Percentiles rank a stretch among this genome's conserved stretches.
Evolutionary conservation across 1,140 invertebrate species (phyloP).

Genomic region (Drosophila triauraria): DNA sequence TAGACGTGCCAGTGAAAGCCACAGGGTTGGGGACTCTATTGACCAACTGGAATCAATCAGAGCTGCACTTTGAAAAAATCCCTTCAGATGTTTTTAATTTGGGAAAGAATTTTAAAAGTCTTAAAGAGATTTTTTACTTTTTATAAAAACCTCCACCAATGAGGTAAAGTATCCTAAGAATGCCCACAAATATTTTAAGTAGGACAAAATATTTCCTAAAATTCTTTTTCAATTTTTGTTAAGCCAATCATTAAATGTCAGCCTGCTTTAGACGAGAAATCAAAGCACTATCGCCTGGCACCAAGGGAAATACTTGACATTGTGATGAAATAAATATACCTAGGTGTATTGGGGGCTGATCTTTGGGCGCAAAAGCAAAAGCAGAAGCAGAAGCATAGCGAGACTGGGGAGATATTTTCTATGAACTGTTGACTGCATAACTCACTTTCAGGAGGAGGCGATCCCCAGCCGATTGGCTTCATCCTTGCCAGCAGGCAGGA

Average conservation of each 20-base stretch:
- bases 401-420: conserved; percentile 63
- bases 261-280: conserved; percentile 13
- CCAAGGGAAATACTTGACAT: conserved; percentile 60
- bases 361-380: conserved; percentile 1
- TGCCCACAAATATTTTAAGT: conserved; percentile 11
- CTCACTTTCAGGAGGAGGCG: conserved; percentile 63
- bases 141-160: not conserved
- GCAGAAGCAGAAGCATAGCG: not conserved
- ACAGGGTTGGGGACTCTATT: conserved; percentile 4
- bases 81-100: not conserved
- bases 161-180: not conserved
- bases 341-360: conserved; percentile 35
- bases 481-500: conserved; percentile 18
- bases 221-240: not conserved
- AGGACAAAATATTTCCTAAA: not conserved
- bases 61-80: conserved; percentile 1
- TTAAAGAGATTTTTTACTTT: not conserved
- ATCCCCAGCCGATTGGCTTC: conserved; percentile 64
- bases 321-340: conserved; percentile 65
- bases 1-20: conserved; percentile 14
- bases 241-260: conserved; percentile 10
- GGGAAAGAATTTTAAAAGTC: not conserved
- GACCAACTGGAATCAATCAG: conserved; percentile 29
- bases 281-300: conserved; percentile 19
- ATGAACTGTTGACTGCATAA: conserved; percentile 81